phyloP scores from a whole-genome alignment of 1,140 invertebrate genomes.

The Atopsyche davidsoni region DNA sequence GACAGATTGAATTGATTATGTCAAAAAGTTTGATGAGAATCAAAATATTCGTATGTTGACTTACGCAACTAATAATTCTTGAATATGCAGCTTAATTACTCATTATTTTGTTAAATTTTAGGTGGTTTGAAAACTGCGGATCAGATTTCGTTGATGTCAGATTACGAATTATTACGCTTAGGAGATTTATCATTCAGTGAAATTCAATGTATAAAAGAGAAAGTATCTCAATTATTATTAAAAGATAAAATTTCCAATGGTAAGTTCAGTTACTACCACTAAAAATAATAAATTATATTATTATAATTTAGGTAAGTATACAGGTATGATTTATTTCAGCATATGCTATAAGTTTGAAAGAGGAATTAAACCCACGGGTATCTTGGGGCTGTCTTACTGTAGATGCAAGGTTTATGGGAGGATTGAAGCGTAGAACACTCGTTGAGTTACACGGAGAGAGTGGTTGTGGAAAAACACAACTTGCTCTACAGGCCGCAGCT shows the following conservation, averaged over 20 bases:
- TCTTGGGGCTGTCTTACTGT: constrained; percentile 56
- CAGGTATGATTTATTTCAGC: constrained; percentile 7
- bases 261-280: no score
- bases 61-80: no score
- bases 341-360: constrained; percentile 2
- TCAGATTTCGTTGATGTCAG: neutral
- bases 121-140: constrained; percentile 7
- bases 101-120: constrained; percentile 1
- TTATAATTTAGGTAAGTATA: no score
- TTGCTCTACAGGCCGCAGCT: constrained; percentile 65
- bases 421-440: constrained; percentile 65
- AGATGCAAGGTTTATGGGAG: constrained; percentile 60
- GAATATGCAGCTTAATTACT: no score
- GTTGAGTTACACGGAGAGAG: constrained; percentile 80
- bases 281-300: no score
- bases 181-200: constrained; percentile 5
- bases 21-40: no score
- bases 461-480: constrained; percentile 79
- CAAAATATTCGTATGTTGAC: no score
- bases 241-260: no score
- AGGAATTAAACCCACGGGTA: constrained; percentile 35
- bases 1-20: no score
- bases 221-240: neutral
- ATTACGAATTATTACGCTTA: constrained; percentile 9
- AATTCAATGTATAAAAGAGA: no score